Percentiles rank a stretch among this genome's conserved stretches.
These are phyloP conservation scores for Ficedula albicollis DNA, from an alignment of 2,797 vertebrate genomes.

Conservation along the genomic window DNA sequence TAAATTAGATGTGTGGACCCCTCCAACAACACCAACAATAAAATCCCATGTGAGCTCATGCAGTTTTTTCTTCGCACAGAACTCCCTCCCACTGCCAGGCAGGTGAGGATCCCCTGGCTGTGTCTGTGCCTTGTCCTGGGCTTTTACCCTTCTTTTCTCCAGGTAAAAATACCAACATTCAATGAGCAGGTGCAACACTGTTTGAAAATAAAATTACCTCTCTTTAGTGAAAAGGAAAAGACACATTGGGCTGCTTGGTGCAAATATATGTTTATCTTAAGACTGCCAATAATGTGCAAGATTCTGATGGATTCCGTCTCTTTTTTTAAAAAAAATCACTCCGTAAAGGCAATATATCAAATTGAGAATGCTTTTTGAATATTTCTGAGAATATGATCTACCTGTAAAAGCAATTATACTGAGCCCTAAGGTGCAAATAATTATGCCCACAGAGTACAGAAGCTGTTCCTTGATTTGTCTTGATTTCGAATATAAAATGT, in stretches of 20 bases:
- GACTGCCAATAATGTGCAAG: neutral
- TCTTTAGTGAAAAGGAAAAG: neutral
- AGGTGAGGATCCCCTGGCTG: no score
- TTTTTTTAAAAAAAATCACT: neutral
- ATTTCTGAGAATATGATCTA: neutral
- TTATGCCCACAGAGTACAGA: neutral
- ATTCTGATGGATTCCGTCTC: neutral
- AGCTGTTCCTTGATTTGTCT: neutral
- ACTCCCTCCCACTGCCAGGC: neutral
- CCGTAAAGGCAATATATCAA: neutral
- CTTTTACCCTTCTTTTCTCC: neutral
- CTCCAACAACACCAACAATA: neutral
- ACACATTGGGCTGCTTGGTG: neutral
- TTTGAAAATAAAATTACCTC: neutral
- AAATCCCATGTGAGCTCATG: rapidly evolving
- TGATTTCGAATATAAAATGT: neutral
- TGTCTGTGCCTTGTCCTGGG: neutral
- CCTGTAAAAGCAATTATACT: neutral
- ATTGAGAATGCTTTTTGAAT: neutral
- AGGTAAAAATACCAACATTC: neutral
- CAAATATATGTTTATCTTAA: neutral
- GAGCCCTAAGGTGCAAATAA: neutral
- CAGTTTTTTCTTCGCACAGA: neutral
- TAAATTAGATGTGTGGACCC: no score
- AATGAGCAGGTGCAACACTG: neutral